Percentiles rank a stretch among this genome's conserved stretches.
Evolutionary conservation across 1,140 invertebrate genomes (phyloP).

Genomic region (Drosophila arawakana): DNA sequence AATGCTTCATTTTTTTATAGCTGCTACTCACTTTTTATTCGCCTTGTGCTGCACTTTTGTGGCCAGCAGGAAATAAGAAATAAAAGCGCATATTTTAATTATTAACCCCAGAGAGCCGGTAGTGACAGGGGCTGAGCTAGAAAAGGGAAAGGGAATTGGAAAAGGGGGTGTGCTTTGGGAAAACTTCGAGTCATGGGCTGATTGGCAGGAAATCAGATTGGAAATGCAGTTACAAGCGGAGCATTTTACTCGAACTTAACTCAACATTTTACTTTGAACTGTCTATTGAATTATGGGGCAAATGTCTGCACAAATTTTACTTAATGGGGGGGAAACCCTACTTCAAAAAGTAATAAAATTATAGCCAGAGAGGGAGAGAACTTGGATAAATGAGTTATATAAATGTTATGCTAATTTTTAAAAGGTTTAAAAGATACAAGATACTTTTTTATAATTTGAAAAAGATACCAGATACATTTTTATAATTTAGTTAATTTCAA

Average conservation of each 20-base stretch:
- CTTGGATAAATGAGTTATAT: no score
- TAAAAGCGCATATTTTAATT: conserved; percentile 70
- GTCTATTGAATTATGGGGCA: conserved; percentile 17
- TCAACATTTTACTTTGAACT: conserved; percentile 11
- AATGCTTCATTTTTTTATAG: conserved; percentile 20
- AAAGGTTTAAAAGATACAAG: no score
- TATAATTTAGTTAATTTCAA: no score
- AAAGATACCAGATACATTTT: no score
- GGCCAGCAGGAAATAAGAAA: conserved; percentile 62
- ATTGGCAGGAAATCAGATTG: conserved; percentile 74
- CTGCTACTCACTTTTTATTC: conserved; percentile 9
- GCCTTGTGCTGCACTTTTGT: conserved; percentile 41
- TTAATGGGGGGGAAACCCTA: neutral
- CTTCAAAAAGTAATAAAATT: neutral
- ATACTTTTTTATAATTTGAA: no score
- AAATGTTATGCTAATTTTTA: no score
- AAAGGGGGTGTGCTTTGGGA: conserved; percentile 53
- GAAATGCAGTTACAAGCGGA: conserved; percentile 36
- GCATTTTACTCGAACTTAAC: conserved; percentile 10
- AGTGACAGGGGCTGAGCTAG: neutral
- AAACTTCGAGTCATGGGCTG: conserved; percentile 66
- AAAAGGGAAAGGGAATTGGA: conserved; percentile 12
- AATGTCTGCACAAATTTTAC: conserved; percentile 19
- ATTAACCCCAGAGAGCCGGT: conserved; percentile 47
- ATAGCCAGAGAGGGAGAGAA: neutral